phyloP scores from a whole-genome alignment of 2,888 invertebrate genomes.

The Synanthedon tipuliformis region DNA sequence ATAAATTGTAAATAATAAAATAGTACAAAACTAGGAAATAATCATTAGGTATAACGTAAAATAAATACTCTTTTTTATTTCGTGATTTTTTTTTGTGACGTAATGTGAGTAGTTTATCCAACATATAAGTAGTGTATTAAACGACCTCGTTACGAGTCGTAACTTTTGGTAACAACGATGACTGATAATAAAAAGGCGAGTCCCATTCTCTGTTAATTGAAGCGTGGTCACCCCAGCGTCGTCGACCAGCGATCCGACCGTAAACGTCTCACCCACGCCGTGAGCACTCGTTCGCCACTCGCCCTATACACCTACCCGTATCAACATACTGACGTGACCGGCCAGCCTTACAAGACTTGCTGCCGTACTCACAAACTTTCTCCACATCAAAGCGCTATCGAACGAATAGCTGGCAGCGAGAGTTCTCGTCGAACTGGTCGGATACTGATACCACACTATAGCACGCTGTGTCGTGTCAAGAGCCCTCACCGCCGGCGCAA shows the following conservation, averaged over 20 bases:
- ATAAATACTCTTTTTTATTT: too few relatives aligned
- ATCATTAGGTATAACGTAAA: too few relatives aligned
- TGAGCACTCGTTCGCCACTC: slow-evolving; percentile 45
- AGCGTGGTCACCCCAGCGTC: slow-evolving; percentile 36
- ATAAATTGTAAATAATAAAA: too few relatives aligned
- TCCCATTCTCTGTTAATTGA: neutral
- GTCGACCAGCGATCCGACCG: slow-evolving; percentile 66
- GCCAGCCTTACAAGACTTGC: slow-evolving; percentile 27
- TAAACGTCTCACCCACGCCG: slow-evolving; percentile 68
- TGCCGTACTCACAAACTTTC: slow-evolving; percentile 17
- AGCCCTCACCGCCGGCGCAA: slow-evolving; percentile 51
- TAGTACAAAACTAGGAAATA: too few relatives aligned
- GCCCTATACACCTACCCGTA: slow-evolving; percentile 43
- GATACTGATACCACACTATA: slow-evolving; percentile 58
- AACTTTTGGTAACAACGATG: neutral
- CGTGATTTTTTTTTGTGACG: too few relatives aligned
- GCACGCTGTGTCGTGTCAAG: slow-evolving; percentile 59
- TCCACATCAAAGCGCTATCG: slow-evolving; percentile 5
- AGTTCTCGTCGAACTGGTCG: slow-evolving; percentile 28
- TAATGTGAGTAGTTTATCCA: too few relatives aligned
- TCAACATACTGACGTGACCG: slow-evolving; percentile 34
- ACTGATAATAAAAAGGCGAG: neutral
- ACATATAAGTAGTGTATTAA: too few relatives aligned
- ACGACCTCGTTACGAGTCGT: neutral
- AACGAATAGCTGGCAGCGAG: slow-evolving; percentile 16